phyloP scores from a whole-genome alignment of 1,140 invertebrate genomes.

The Drosophila simulans region DNA sequence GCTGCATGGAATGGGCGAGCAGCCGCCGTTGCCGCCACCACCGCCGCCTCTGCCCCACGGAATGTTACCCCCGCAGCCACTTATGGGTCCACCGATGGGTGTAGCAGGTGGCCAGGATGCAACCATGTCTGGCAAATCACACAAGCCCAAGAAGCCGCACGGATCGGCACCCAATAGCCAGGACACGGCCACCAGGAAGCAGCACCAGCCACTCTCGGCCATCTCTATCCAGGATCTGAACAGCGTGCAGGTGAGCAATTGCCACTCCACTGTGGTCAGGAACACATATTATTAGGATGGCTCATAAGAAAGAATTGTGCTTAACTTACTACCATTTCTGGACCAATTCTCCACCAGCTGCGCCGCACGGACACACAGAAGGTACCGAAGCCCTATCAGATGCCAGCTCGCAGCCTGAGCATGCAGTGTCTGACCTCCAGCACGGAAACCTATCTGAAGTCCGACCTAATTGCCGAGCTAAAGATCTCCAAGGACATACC shows the following conservation, averaged over 20 bases:
- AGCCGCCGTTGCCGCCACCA: constrained; percentile 84
- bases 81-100: constrained; percentile 44
- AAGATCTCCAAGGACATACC: constrained; percentile 95
- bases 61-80: constrained; percentile 83
- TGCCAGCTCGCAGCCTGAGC: constrained; percentile 90
- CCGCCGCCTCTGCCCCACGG: constrained; percentile 85
- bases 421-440: constrained; percentile 89
- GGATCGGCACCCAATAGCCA: constrained; percentile 85
- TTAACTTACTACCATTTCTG: too few relatives aligned
- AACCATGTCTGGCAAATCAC: constrained; percentile 51
- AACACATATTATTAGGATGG: too few relatives aligned
- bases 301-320: too few relatives aligned
- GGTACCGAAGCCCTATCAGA: constrained; percentile 91
- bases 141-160: constrained; percentile 67
- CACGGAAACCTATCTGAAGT: constrained; percentile 91
- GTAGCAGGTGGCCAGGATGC: constrained; percentile 47
- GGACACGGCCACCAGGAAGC: constrained; percentile 84
- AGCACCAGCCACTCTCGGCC: constrained; percentile 90
- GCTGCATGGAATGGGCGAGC: constrained; percentile 58
- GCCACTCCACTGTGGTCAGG: background rate
- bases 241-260: constrained; percentile 87
- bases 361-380: constrained; percentile 90
- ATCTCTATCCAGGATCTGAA: constrained; percentile 94
- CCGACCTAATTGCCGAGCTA: constrained; percentile 94
- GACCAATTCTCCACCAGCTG: constrained; percentile 82